Conservation (phyloP, 2,113 vertebrate genomes). For the Entosphenus tridentatus region DNA sequence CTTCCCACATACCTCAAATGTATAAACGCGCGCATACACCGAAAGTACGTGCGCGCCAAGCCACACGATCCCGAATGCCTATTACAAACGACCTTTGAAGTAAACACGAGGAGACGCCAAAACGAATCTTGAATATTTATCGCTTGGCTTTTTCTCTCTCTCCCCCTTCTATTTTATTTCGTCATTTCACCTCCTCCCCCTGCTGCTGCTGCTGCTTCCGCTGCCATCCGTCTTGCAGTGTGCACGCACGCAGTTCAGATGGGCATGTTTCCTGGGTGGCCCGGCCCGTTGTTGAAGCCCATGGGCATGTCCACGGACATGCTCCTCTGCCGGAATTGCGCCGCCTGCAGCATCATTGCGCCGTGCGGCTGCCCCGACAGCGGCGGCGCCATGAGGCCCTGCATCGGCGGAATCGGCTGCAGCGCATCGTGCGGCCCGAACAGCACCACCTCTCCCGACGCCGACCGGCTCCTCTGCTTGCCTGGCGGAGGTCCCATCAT, state of each 20-base stretch:
- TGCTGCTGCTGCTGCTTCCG: too few species aligned
- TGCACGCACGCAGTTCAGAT: constrained; percentile 22
- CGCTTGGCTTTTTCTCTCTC: too few species aligned
- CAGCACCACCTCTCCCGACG: constrained; percentile 38
- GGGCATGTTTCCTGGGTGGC: constrained; percentile 68
- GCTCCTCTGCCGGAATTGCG: constrained; percentile 65
- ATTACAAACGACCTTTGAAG: too few species aligned
- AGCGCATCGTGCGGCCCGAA: constrained; percentile 40
- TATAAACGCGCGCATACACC: too few species aligned
- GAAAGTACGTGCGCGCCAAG: too few species aligned
- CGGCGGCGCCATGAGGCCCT: constrained; percentile 57
- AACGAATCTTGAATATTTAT: too few species aligned
- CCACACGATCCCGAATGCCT: too few species aligned
- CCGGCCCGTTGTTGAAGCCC: constrained; percentile 46
- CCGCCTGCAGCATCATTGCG: constrained; percentile 53
- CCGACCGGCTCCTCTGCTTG: constrained; percentile 55
- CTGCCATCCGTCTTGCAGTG: too few species aligned
- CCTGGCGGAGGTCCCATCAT: constrained; percentile 45
- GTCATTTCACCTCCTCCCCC: too few species aligned
- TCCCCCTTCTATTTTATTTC: too few species aligned
- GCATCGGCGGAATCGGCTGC: constrained; percentile 59
- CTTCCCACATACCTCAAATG: too few species aligned
- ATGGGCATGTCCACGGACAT: constrained; percentile 74
- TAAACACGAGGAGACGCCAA: too few species aligned
- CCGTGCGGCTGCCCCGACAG: constrained; percentile 31